Evolutionary conservation across 2,888 invertebrate species (phyloP).

Genomic region (Itoplectis maculator): DNA sequence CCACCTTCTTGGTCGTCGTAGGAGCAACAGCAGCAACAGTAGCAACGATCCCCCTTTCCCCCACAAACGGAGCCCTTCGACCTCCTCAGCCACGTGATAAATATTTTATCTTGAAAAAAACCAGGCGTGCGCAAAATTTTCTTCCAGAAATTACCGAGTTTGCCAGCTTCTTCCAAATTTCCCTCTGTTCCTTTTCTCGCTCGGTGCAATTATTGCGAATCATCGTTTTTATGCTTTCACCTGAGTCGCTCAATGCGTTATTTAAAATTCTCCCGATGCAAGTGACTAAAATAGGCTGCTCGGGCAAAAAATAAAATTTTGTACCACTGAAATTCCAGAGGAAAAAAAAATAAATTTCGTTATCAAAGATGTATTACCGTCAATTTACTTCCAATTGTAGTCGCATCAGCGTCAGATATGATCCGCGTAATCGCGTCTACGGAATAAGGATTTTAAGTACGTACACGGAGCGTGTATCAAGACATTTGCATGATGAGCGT

Average conservation of each 20-base stretch:
- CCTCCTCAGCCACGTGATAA: constrained; percentile 69
- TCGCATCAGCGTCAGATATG: not conserved
- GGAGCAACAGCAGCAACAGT: constrained; percentile 12
- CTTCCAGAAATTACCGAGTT: constrained; percentile 27
- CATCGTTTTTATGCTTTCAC: constrained; percentile 23
- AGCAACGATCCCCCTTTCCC: constrained; percentile 23
- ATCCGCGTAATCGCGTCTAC: not conserved
- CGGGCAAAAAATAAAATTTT: too few relatives aligned
- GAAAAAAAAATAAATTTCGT: not conserved
- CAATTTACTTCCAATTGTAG: not conserved
- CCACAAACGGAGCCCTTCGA: not conserved
- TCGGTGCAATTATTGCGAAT: constrained; percentile 34
- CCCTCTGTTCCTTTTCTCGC: not conserved
- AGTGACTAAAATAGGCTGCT: not conserved
- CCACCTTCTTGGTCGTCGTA: constrained; percentile 20
- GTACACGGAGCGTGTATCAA: constrained; percentile 9
- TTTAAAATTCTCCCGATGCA: constrained; percentile 8
- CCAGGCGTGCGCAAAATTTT: constrained; percentile 65
- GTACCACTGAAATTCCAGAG: too few relatives aligned
- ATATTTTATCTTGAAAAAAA: constrained; percentile 77
- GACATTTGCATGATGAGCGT: constrained; percentile 44
- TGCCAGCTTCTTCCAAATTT: constrained; percentile 28
- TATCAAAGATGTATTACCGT: not conserved
- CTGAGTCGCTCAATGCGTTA: not conserved
- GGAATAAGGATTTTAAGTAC: not conserved